A percentile compares a stretch with the other conserved stretches of the same genome.
These are phyloP conservation scores for Lochmaea crataegi DNA, from an alignment of 2,888 invertebrate species.

Conservation along the genomic window DNA sequence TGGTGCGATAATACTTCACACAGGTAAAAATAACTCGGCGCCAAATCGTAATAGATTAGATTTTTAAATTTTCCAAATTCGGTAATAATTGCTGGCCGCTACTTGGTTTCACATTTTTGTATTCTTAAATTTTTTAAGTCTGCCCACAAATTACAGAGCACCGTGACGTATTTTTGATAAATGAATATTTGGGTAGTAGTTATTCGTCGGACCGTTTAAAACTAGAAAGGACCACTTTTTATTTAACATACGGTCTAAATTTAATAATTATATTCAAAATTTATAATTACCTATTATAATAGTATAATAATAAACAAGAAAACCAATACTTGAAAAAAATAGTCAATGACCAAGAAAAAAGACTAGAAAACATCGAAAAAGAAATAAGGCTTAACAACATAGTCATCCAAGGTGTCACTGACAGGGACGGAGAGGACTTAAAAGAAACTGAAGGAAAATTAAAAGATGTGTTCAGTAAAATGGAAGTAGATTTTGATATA, in stretches of 20 bases:
- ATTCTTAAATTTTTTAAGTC: constrained; percentile 48
- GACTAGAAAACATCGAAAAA: too few species aligned
- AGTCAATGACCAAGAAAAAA: too few species aligned
- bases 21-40: constrained; percentile 59
- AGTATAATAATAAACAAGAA: too few species aligned
- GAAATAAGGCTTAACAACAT: too few species aligned
- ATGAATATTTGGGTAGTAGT: constrained; percentile 50
- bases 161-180: constrained; percentile 60
- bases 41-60: constrained; percentile 56
- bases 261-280: constrained; percentile 1
- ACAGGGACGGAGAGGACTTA: too few species aligned
- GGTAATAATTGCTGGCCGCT: constrained; percentile 59
- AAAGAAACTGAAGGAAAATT: too few species aligned
- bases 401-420: too few species aligned
- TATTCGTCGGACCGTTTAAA: constrained; percentile 28
- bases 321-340: too few species aligned
- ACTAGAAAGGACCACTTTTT: neutral
- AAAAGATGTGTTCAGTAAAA: too few species aligned
- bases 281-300: neutral
- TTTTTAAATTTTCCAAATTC: constrained; percentile 55
- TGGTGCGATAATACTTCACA: constrained; percentile 32
- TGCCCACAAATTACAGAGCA: constrained; percentile 59
- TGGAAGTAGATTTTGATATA: too few species aligned
- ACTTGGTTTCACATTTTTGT: constrained; percentile 58
- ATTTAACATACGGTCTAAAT: neutral